Evolutionary conservation across 2,797 vertebrate genomes (phyloP), one percentile per base, ranked within the genome.

Genomic region (Sebastolobus altivelis): DNA sequence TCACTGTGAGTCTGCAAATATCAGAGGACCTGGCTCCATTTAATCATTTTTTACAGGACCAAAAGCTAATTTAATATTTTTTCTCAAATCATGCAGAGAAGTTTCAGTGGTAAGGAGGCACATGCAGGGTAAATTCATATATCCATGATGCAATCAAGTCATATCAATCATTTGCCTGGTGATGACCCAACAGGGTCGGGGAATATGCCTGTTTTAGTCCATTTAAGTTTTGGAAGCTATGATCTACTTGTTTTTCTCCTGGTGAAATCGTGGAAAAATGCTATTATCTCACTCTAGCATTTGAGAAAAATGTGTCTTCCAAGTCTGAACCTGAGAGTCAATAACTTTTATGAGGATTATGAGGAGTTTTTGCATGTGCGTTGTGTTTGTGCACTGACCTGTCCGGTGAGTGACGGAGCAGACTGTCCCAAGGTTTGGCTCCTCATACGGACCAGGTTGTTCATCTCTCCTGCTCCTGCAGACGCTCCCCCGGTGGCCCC

Each of bases 401-500:
- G 95, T 82, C 97, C 97, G n/a, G 97, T 98, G 84, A 99, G 97
- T 0, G 98, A 99, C 14, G 98, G 98, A 2, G 98, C 98, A 65
- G 98, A 99, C 25, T 99, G 98, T 65, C 98, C 98, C 56, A 99
- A 89, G 3, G 94, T 94, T 79, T 99, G 98, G 85, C 97, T 98
- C 93, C 98, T 97, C 98, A 99, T 99, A 40, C 98, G 96, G 84
- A 99, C 97, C 88, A 99, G 93, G 94, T 98, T 99, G 89, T 97
- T 98, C 31, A 93, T 90, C 60, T 99, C 98, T 98, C 97, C 87
- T 55, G 68, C 69, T 38, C 10, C 77, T 85, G 93, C 93, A 38
- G 96, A 89, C 63, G 94, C 89, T 8, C 81, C 87, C 1, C 71
- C 85, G 0, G 59, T 2, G 12, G 70, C 83, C 40, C 80, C 82